These are phyloP conservation scores for Maccullochella peelii DNA, from an alignment of 2,113 vertebrate species.

Conservation along the genomic window DNA sequence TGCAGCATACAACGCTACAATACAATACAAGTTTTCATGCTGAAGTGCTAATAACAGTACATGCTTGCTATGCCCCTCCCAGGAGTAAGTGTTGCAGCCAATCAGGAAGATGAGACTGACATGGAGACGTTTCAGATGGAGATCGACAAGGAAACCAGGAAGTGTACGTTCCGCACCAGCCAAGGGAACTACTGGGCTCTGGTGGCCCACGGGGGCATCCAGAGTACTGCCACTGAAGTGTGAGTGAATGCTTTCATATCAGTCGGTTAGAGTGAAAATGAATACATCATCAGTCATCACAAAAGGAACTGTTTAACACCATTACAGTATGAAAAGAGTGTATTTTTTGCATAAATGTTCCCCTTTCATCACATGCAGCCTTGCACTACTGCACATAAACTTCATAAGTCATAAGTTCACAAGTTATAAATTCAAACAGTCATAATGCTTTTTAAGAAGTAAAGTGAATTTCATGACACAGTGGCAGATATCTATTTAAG, in stretches of 20 bases:
- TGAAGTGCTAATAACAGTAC: constrained; percentile 17
- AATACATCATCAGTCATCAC: background rate
- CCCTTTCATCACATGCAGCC: background rate
- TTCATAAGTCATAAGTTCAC: too few relatives aligned
- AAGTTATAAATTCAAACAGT: background rate
- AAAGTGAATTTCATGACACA: background rate
- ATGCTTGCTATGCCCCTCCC: constrained; percentile 30
- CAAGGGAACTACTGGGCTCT: constrained; percentile 94
- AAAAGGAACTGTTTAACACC: background rate
- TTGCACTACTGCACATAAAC: background rate
- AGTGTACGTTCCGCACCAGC: constrained; percentile 91
- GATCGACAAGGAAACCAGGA: constrained; percentile 91
- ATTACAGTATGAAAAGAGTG: background rate
- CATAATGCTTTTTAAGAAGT: background rate
- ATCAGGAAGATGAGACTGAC: constrained; percentile 97
- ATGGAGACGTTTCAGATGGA: constrained; percentile 98
- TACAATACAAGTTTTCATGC: background rate
- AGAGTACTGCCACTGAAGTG: constrained; percentile 91
- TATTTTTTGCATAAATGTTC: background rate
- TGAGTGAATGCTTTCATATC: constrained; percentile 78
- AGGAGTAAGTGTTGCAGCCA: constrained; percentile 95
- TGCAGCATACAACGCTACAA: background rate
- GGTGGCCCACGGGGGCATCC: constrained; percentile 93
- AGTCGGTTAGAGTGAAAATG: background rate
- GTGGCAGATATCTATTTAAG: background rate